Base-by-base conservation (phyloP, 2,888 invertebrate species). In the Helobdella robusta region DNA sequence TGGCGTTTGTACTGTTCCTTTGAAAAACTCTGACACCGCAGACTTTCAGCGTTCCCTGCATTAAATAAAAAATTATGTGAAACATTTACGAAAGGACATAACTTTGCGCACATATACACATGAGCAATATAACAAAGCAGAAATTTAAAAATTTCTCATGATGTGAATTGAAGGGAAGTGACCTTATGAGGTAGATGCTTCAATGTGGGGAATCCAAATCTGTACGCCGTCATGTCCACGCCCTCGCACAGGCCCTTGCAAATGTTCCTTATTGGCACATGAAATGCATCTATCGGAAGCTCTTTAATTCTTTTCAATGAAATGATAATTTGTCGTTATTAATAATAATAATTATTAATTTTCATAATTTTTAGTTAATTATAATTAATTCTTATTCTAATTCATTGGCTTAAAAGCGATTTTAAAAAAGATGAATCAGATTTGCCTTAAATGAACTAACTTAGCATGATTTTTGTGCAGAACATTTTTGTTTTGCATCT, bases 121-220 rank as follows among this genome's bases (percentile, higher is more conserved):
- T n/a, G n/a, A n/a, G n/a, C n/a, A n/a, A n/a, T n/a, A n/a, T n/a
- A n/a, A n/a, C n/a, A n/a, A n/a, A n/a, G n/a, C n/a, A n/a, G n/a
- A n/a, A n/a, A n/a, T n/a, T n/a, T 18, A 20, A 20, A 18, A 23
- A 60, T 15, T 18, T 40, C 4, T 40, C 30, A 46, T 30, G 30
- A 30, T 62, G 30, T 18, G 5, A 25, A 23, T 32, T 28, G n/a
- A n/a, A 11, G 46, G 20, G 34, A 72, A 80, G 83, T 80, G 79
- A 89, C 89, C 75, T 81, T 83, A 77, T 91, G 91, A 30, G 86
- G 82, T 44, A 95, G 81, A 79, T 92, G 88, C 72, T 87, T 87
- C 80, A 94, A 84, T 0, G 91, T 91, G 0, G 95, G 94, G 78
- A 97, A 97, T 11, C 95, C 95, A 0, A 89, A 88, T 79, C 86